Percentiles rank a stretch among this genome's conserved stretches.
Evolutionary conservation across 2,113 vertebrate species (phyloP).

Genomic region (Pygoscelis antarcticus): DNA sequence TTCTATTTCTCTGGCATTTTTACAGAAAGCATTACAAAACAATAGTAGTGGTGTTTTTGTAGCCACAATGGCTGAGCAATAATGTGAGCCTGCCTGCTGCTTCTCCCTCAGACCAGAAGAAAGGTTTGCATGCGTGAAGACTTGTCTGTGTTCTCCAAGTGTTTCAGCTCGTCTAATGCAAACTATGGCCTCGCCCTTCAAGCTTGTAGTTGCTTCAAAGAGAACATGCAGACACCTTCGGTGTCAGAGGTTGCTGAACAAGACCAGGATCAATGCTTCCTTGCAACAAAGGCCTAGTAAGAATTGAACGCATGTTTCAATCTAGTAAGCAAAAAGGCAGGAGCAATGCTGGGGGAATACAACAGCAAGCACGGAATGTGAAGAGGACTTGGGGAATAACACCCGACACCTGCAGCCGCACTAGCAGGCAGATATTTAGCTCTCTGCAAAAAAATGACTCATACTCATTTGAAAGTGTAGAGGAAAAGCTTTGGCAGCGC

Average conservation of each 20-base stretch:
- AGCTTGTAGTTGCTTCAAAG: background rate
- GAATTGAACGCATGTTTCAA: background rate
- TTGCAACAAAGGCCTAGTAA: background rate
- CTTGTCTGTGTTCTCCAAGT: background rate
- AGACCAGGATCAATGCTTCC: background rate
- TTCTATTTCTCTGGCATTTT: background rate
- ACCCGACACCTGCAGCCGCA: background rate
- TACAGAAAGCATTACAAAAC: background rate
- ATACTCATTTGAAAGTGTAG: background rate
- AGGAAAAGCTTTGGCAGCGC: conserved; percentile 19
- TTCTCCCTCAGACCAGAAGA: background rate
- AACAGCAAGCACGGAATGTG: background rate
- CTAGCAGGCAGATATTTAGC: background rate
- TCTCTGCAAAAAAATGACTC: background rate
- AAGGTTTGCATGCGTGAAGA: background rate
- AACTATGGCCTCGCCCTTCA: background rate
- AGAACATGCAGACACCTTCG: background rate
- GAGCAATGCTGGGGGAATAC: background rate
- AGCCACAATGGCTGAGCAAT: background rate
- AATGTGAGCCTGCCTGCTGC: background rate
- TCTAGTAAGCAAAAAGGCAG: background rate
- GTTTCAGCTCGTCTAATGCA: background rate
- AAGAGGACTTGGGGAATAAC: conserved; percentile 7
- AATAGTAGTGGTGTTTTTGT: background rate
- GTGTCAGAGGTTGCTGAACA: background rate